Conservation (phyloP, 2,888 invertebrate species). For the Nomada fucata region DNA sequence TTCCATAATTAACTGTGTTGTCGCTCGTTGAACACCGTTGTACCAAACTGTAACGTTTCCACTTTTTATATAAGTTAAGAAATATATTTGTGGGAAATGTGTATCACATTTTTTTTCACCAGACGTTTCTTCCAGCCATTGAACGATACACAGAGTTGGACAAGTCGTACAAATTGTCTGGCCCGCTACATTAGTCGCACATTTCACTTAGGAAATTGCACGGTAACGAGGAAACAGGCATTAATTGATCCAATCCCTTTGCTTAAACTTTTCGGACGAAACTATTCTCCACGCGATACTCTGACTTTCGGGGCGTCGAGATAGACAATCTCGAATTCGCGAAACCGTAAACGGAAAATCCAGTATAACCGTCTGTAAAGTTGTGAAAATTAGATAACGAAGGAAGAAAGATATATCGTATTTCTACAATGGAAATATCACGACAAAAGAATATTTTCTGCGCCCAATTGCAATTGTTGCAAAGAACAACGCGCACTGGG, state of each 20-base stretch:
- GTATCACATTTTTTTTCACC: neutral
- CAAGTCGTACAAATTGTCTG: conserved; percentile 22
- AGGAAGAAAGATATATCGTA: no score
- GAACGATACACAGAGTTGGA: neutral
- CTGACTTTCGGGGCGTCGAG: no score
- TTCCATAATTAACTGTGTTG: conserved; percentile 10
- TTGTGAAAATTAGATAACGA: no score
- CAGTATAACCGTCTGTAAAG: no score
- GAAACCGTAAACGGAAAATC: neutral
- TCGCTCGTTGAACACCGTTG: neutral
- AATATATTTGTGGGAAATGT: neutral
- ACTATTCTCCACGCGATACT: neutral
- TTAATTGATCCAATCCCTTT: conserved; percentile 57
- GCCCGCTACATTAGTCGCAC: conserved; percentile 12
- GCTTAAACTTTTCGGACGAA: conserved; percentile 19
- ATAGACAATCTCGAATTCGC: neutral
- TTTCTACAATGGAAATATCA: no score
- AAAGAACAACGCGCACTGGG: no score
- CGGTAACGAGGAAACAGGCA: conserved; percentile 53
- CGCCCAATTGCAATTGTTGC: no score
- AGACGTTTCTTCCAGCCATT: neutral
- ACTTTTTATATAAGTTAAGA: neutral
- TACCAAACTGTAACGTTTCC: neutral
- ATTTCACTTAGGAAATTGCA: conserved; percentile 58
- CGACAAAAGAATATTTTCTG: no score